These are phyloP conservation scores for Shargacucullia verbasci DNA, from an alignment of 2,888 invertebrate species.

Conservation along the genomic window DNA sequence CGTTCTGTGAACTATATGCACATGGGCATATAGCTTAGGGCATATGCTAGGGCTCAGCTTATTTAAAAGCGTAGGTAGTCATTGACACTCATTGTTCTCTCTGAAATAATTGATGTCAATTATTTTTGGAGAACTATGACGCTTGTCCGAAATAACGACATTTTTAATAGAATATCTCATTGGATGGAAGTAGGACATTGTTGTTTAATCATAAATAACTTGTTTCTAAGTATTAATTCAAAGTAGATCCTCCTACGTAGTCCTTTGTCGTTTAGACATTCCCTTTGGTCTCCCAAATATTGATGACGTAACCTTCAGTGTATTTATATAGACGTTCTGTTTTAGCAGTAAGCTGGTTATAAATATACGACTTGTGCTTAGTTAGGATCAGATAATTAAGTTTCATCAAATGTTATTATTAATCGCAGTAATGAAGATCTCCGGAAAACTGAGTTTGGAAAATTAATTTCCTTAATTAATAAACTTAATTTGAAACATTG, in stretches of 20 bases:
- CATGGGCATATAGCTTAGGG: too few relatives aligned
- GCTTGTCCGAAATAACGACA: too few relatives aligned
- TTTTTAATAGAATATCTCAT: background rate
- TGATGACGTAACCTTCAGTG: constrained; percentile 5
- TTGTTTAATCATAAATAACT: background rate
- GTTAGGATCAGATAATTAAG: too few relatives aligned
- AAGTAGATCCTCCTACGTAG: background rate
- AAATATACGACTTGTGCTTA: background rate
- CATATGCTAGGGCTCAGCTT: too few relatives aligned
- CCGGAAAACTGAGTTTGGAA: background rate
- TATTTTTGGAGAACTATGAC: too few relatives aligned
- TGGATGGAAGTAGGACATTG: background rate
- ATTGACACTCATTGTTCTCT: too few relatives aligned
- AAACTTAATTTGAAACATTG: background rate
- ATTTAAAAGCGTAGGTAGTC: too few relatives aligned
- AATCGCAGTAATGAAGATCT: background rate
- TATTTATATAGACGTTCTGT: background rate
- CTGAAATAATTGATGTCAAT: too few relatives aligned
- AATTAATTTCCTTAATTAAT: constrained; percentile 2
- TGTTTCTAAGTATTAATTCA: too few relatives aligned
- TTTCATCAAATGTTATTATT: too few relatives aligned
- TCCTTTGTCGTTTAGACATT: background rate
- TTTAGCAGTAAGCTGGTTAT: background rate
- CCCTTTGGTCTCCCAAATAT: background rate
- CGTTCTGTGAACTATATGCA: too few relatives aligned